These are phyloP conservation scores for Charina bottae DNA, from an alignment of 2,113 vertebrate species.

Conservation along the genomic window DNA sequence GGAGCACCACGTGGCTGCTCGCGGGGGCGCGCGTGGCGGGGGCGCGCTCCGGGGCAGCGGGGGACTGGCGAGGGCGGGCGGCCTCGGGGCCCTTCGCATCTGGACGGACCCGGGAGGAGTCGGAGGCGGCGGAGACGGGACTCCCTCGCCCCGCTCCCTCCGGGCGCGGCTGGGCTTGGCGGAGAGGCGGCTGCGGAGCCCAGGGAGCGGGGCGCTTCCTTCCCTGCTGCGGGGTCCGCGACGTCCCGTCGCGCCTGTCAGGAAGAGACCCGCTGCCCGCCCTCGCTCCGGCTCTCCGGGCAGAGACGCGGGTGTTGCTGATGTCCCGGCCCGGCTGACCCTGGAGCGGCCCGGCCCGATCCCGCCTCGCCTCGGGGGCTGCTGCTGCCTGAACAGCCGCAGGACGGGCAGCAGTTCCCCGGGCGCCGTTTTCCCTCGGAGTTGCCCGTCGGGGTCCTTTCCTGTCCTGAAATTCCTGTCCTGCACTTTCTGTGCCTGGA, in stretches of 20 bases:
- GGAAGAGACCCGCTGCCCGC: too few species aligned
- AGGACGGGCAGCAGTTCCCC: too few species aligned
- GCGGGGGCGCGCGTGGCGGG: neutral
- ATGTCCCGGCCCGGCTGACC: too few species aligned
- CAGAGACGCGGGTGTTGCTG: too few species aligned
- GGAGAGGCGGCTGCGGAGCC: neutral
- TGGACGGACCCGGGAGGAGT: fast-evolving
- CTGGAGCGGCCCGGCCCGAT: too few species aligned
- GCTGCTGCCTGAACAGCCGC: neutral
- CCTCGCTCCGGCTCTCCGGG: too few species aligned
- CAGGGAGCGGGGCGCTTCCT: neutral
- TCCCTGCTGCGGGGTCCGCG: neutral
- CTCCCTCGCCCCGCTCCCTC: neutral
- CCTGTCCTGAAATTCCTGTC: too few species aligned
- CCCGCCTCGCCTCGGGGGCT: too few species aligned
- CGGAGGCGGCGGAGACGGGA: too few species aligned
- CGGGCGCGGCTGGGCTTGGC: neutral
- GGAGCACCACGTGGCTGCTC: neutral
- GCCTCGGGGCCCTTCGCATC: neutral
- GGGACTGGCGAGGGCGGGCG: neutral
- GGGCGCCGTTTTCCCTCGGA: neutral
- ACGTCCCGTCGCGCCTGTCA: too few species aligned
- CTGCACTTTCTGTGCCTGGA: neutral
- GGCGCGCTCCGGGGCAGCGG: too few species aligned
- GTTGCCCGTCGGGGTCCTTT: too few species aligned